Conservation (phyloP, 1,140 invertebrate species). For the Drosophila erecta region DNA sequence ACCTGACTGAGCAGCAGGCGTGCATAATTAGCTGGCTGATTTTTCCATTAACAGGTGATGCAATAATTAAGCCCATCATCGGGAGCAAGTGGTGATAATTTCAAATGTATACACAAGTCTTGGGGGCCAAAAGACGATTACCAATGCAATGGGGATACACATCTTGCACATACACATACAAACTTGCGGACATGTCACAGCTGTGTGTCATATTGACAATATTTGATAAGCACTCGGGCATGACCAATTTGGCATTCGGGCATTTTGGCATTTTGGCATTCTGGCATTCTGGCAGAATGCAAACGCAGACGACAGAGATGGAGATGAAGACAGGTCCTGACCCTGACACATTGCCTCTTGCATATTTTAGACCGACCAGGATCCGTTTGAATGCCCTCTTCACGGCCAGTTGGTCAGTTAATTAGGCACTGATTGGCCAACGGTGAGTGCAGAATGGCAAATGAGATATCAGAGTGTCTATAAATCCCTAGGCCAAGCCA, state of each 20-base stretch:
- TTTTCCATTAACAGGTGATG: constrained; percentile 73
- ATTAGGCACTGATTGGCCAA: constrained; percentile 69
- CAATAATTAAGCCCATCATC: constrained; percentile 62
- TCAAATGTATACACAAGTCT: constrained; percentile 21
- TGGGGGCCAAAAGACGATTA: not conserved
- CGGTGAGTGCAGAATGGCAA: constrained; percentile 38
- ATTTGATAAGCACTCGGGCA: constrained; percentile 61
- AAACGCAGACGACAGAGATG: not conserved
- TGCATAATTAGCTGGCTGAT: constrained; percentile 63
- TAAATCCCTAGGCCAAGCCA: constrained; percentile 5
- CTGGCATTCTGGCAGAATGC: constrained; percentile 5
- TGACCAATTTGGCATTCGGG: constrained; percentile 41
- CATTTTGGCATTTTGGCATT: not conserved
- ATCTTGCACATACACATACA: not conserved
- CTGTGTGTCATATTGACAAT: constrained; percentile 55
- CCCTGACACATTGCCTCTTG: constrained; percentile 62
- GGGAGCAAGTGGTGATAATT: constrained; percentile 44
- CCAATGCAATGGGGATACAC: not conserved
- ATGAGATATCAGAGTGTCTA: constrained; percentile 29
- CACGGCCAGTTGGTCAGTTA: constrained; percentile 65
- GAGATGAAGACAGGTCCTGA: constrained; percentile 31
- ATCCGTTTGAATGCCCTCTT: constrained; percentile 62
- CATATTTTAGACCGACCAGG: constrained; percentile 62
- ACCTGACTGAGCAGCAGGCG: constrained; percentile 24
- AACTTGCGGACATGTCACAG: constrained; percentile 32